Percentiles rank a stretch among this genome's conserved stretches.
Evolutionary conservation across 2,113 vertebrate genomes (phyloP).

Genomic region (Sorex araneus): DNA sequence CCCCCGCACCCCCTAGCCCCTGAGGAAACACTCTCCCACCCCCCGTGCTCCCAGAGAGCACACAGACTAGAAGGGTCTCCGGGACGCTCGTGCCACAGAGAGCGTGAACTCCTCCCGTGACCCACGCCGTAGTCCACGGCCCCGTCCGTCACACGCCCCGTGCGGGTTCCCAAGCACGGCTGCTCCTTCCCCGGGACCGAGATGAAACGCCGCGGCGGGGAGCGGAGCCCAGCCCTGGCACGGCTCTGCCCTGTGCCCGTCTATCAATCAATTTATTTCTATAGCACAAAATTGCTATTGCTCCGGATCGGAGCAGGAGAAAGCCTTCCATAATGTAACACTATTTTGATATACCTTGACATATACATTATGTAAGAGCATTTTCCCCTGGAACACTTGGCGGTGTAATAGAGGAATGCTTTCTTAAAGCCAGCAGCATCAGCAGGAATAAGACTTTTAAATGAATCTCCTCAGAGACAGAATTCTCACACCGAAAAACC

Average conservation of each 20-base stretch:
- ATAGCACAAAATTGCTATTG: conserved; percentile 61
- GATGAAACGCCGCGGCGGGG: background rate
- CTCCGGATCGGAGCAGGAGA: conserved; percentile 66
- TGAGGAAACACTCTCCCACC: background rate
- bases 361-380: conserved; percentile 66
- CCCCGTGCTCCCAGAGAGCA: background rate
- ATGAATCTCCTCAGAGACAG: conserved; percentile 63
- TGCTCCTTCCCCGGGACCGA: background rate
- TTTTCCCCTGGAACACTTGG: conserved; percentile 59
- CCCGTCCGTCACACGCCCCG: background rate
- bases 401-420: conserved; percentile 55
- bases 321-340: conserved; percentile 52
- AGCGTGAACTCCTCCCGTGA: too few species aligned
- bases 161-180: background rate
- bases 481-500: conserved; percentile 33
- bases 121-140: background rate
- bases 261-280: conserved; percentile 75
- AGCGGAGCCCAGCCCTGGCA: background rate
- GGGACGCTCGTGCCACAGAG: too few species aligned
- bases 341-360: conserved; percentile 68
- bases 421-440: conserved; percentile 71
- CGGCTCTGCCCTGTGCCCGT: conserved; percentile 19
- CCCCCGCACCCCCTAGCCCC: background rate
- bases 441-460: conserved; percentile 70
- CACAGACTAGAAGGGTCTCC: background rate